These are phyloP conservation scores for Coregonus clupeaformis DNA, from an alignment of 2,113 vertebrate genomes.

Conservation along the genomic window DNA sequence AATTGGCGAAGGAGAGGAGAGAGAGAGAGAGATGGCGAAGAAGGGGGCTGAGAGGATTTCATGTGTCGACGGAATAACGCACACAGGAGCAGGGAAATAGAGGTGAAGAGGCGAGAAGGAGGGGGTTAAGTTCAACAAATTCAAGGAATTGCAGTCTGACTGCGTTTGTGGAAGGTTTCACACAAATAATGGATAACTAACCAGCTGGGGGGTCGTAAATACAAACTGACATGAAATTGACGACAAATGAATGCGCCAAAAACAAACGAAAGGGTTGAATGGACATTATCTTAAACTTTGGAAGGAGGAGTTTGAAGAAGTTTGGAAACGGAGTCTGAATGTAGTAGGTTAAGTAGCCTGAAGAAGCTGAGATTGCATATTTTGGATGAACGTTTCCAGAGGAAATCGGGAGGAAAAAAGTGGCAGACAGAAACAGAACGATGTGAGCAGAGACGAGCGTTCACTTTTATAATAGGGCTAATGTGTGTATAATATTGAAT, in stretches of 20 bases:
- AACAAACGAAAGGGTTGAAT: background rate
- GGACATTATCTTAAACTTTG: too few relatives aligned
- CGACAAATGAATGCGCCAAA: background rate
- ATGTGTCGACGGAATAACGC: conserved; percentile 63
- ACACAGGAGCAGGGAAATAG: conserved; percentile 43
- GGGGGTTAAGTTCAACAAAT: conserved; percentile 24
- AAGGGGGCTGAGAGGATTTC: too few relatives aligned
- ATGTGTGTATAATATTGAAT: background rate
- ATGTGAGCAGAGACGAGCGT: background rate
- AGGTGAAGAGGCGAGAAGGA: conserved; percentile 6
- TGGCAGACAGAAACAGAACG: conserved; percentile 21
- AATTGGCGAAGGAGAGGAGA: conserved; percentile 25
- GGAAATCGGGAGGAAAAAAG: conserved; percentile 34
- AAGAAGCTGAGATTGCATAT: conserved; percentile 67
- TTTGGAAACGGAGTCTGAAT: conserved; percentile 18
- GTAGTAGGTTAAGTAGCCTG: background rate
- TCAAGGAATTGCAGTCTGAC: conserved; percentile 35
- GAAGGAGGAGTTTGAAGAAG: conserved; percentile 12
- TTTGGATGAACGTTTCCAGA: conserved; percentile 38
- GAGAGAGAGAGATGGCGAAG: background rate
- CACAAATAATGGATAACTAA: conserved; percentile 39
- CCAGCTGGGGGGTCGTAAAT: background rate
- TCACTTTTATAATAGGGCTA: background rate
- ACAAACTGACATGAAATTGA: conserved; percentile 17
- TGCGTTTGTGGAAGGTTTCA: conserved; percentile 28